Base-by-base conservation (phyloP, 2,888 invertebrate species). In the Pollenia angustigena region DNA sequence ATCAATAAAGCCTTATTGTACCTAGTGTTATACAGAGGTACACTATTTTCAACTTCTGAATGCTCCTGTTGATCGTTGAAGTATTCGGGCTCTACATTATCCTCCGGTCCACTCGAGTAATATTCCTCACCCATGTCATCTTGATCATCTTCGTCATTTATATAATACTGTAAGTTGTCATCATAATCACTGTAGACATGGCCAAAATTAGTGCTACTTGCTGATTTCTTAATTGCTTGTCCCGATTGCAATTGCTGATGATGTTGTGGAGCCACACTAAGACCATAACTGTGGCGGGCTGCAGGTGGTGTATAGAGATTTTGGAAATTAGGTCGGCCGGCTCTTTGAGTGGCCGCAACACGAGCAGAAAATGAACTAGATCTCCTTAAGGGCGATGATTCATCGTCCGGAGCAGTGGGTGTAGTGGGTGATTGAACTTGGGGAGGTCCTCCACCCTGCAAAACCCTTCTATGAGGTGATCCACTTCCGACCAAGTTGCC, bases 1-100 rank as follows among this genome's bases (percentile, higher is more conserved):
- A 96, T 94, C 91, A 96, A 95, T 85, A 95, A 94, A n/a, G 96
- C 96, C 88, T 97, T 94, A 92, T 97, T 98, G 89, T 96, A 95
- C 83, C 94, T 95, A 91, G 95, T 95, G 88, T 94, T 94, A 58
- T 94, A 93, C 83, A 95, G 89, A 74, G 93, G 93, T 42, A 87
- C 87, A 48, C 72, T 81, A 72, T 85, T 82, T 12, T 89, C 91
- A 81, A 89, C 91, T 92, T 88, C 88, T 10, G 75, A 60, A 8
- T 74, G 66, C 48, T 81, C 81, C 23, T 62, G 23, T 69, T 82
- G 78, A 11, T 71, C 40, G 54, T 88, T 83, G 23, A 85, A 89
- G 50, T 89, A 88, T 10, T 88, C 88, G 32, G 93, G 89, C 6
- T 88, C 81, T 6, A 89, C 89, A 12, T 88, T 88, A 92, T 88